Base-by-base conservation (phyloP, 2,888 invertebrate species). In the Pseudoips prasinana region DNA sequence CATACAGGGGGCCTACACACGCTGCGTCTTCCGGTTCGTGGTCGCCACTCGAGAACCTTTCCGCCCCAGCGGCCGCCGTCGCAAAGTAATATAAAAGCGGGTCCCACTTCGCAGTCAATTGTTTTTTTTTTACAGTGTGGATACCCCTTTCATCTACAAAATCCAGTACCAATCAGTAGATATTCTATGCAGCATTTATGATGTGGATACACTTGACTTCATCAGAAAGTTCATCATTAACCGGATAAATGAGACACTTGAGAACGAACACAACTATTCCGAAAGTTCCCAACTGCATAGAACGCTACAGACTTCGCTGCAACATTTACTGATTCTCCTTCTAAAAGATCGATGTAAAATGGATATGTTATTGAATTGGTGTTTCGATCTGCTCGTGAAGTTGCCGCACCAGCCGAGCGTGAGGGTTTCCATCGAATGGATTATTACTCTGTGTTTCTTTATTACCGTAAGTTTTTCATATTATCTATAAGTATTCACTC, bases 341-440 rank as follows among this genome's bases (percentile, higher is more conserved):
- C 23, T 75, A 14, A 73, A 71, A 32, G 58, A 56, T n/a, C 53
- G 54, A 32, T 40, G 45, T 7, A 53, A 67, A 10, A 33, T 55
- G n/a, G 45, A 61, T 1, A 47, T 44, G 9, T 50, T 59, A n/a
- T 43, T 63, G 0, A 27, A 43, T 10, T 88, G 88, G 87, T 72
- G 73, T 46, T 45, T 80, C 18, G 60, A 70, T 14, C 48, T 84
- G 7, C 42, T 89, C 25, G 73, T 68, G 0, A 78, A 67, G 32
- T 56, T 85, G 22, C 82, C 88, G 0, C 89, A 89, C 49, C 87
- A 89, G 38, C 65, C 65, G 0, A 85, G 78, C 27, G 77, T 84
- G 0, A 73, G 72, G 33, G 63, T 78, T 8, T 78, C 75, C 36
- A 46, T 89, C 7, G 85, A 87, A 40, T 89, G 88, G 89, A 72